Evolutionary conservation across 2,797 vertebrate genomes (phyloP).

Genomic region (Nannoperca obscura): DNA sequence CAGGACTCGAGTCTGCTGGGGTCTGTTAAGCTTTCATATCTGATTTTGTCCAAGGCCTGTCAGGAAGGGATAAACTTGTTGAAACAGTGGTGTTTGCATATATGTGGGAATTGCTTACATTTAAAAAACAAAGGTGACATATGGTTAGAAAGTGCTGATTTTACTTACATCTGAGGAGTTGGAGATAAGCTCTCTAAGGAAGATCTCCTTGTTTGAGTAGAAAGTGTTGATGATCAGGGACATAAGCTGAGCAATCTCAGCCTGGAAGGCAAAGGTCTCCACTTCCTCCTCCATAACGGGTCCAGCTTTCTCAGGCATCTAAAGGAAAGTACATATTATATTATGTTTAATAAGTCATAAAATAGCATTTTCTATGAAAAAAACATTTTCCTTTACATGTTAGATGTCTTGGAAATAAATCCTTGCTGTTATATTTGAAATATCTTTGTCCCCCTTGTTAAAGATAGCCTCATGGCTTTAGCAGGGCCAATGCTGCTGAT

Average conservation of each 20-base stretch:
- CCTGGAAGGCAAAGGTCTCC: slow-evolving; percentile 84
- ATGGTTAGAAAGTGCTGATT: background rate
- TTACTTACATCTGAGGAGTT: slow-evolving; percentile 83
- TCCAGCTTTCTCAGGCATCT: slow-evolving; percentile 80
- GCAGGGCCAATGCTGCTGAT: slow-evolving; percentile 29
- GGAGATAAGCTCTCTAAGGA: slow-evolving; percentile 84
- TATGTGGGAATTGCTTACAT: background rate
- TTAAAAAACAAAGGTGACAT: background rate
- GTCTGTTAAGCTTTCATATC: slow-evolving; percentile 83
- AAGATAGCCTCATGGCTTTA: slow-evolving; percentile 39
- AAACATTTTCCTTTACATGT: background rate
- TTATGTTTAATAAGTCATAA: background rate
- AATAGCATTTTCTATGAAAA: background rate
- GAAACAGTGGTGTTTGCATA: slow-evolving; percentile 11
- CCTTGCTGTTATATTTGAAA: background rate
- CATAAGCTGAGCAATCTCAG: slow-evolving; percentile 87
- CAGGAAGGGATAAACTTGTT: slow-evolving; percentile 12
- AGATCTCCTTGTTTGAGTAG: slow-evolving; percentile 86
- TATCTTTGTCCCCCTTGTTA: background rate
- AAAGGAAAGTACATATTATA: slow-evolving; percentile 16
- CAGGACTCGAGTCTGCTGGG: slow-evolving; percentile 81
- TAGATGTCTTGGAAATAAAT: background rate
- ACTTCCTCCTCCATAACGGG: slow-evolving; percentile 78
- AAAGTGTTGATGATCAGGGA: slow-evolving; percentile 86
- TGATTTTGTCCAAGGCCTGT: slow-evolving; percentile 84